A percentile compares a stretch with the other conserved stretches of the same genome.
Conservation (phyloP, 1,140 invertebrate species). For the Heliconius hermathena region DNA sequence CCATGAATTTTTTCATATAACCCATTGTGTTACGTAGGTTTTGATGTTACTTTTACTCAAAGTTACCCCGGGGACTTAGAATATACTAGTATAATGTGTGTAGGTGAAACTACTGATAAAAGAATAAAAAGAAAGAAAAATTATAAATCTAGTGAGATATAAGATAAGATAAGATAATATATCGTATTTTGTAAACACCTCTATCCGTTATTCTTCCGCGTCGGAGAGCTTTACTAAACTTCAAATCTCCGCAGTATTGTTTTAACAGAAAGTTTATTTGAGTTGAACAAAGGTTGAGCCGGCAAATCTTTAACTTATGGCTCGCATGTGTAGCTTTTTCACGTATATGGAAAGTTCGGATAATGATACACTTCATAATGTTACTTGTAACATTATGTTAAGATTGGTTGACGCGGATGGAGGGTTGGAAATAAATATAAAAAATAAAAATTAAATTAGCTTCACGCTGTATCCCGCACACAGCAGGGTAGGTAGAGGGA, state of each 20-base stretch:
- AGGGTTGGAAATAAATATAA: background rate
- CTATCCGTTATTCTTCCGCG: constrained; percentile 10
- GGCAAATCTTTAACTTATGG: constrained; percentile 27
- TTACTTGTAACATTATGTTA: background rate
- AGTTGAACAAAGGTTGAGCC: constrained; percentile 28
- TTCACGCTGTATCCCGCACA: too few relatives aligned
- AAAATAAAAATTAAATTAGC: too few relatives aligned
- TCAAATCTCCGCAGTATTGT: constrained; percentile 30
- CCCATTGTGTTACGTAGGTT: too few relatives aligned
- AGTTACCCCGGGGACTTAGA: too few relatives aligned
- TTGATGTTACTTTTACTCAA: too few relatives aligned
- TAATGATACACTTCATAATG: constrained; percentile 2
- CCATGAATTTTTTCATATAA: too few relatives aligned
- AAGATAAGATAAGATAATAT: background rate
- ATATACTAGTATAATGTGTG: too few relatives aligned
- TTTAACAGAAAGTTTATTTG: constrained; percentile 32
- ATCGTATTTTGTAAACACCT: constrained; percentile 1
- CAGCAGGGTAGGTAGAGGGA: too few relatives aligned
- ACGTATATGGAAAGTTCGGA: background rate
- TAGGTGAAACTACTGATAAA: too few relatives aligned
- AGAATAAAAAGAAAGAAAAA: background rate
- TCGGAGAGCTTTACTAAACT: constrained; percentile 20
- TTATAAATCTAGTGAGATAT: background rate
- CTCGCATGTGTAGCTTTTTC: constrained; percentile 8
- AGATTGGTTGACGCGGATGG: background rate